These are phyloP conservation scores for Rotaria socialis DNA, from an alignment of 2,888 invertebrate species.

Conservation along the genomic window DNA sequence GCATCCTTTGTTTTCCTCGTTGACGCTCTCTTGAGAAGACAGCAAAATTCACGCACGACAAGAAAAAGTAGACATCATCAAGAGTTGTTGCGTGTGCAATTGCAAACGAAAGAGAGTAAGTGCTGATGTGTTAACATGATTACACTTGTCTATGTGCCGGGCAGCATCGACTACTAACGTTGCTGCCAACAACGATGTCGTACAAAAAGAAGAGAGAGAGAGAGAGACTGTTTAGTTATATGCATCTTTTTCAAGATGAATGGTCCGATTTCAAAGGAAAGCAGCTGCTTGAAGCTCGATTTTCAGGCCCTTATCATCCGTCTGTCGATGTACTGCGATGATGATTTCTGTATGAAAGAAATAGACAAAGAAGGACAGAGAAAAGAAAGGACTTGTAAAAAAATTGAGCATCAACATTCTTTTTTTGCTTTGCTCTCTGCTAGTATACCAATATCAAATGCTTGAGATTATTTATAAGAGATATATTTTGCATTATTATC, in stretches of 20 bases:
- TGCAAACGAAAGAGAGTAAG: constrained; percentile 11
- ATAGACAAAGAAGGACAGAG: background rate
- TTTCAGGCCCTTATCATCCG: background rate
- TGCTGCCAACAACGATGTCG: background rate
- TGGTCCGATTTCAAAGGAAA: background rate
- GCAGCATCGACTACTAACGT: background rate
- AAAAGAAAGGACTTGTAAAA: background rate
- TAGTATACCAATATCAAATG: background rate
- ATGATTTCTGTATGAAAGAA: background rate
- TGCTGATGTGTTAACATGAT: constrained; percentile 26
- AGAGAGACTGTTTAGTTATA: background rate
- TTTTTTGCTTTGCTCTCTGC: background rate
- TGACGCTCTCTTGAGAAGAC: constrained; percentile 1
- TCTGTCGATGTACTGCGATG: background rate
- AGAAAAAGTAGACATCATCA: background rate
- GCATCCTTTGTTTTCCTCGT: background rate
- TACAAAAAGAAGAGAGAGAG: background rate
- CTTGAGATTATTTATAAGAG: too few species aligned
- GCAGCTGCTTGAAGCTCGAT: constrained; percentile 8
- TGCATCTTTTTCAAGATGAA: background rate
- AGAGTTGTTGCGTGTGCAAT: background rate
- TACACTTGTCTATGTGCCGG: constrained; percentile 14
- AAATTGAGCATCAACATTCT: background rate
- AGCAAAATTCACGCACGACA: background rate
- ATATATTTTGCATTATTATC: too few species aligned